These are phyloP conservation scores for Copsychus sechellarum DNA, from an alignment of 2,113 vertebrate species.

Conservation along the genomic window DNA sequence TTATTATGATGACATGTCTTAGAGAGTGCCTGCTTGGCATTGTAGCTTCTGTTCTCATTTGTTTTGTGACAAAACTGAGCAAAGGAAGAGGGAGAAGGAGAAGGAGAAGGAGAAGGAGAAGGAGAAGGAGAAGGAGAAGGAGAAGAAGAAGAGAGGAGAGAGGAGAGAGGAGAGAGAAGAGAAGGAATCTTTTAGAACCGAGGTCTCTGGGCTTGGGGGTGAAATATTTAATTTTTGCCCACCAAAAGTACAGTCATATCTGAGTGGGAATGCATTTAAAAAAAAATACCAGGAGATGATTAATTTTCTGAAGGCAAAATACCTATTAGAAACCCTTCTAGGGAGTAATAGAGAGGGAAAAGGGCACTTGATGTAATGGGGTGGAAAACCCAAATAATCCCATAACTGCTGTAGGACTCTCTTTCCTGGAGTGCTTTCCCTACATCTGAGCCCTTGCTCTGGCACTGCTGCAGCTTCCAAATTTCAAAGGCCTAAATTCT, in stretches of 20 bases:
- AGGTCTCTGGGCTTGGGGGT: background rate
- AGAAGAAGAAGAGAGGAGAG: too few relatives aligned
- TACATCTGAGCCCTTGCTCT: background rate
- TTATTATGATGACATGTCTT: background rate
- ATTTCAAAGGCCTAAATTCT: background rate
- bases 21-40: background rate
- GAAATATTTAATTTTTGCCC: background rate
- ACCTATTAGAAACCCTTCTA: background rate
- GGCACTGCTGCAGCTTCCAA: background rate
- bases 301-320: slow-evolving; percentile 15
- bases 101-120: accelerated
- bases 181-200: background rate
- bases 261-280: background rate
- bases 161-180: too few relatives aligned
- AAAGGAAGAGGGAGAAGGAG: accelerated
- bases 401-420: background rate
- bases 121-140: too few relatives aligned
- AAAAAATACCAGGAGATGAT: background rate
- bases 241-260: background rate
- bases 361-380: background rate
- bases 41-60: background rate
- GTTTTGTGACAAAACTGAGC: background rate
- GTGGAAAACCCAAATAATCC: background rate
- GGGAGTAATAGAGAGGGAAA: background rate
- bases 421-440: background rate